Evolutionary conservation across 35 echinoderm and acorn worm species (phyloP).

Genomic region (Eucidaris tribuloides): DNA sequence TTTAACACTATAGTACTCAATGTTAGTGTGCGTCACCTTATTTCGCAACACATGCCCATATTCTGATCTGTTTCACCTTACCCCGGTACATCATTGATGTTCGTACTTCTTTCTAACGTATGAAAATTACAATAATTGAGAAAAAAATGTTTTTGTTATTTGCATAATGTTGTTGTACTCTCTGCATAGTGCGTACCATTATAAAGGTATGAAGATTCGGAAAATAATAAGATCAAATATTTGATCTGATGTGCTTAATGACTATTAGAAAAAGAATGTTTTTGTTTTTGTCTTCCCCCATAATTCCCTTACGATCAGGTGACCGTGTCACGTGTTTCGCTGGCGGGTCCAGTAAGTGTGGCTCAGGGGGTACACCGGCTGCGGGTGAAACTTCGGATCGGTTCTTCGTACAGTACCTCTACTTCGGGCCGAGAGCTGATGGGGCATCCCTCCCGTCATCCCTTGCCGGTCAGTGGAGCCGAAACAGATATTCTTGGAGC

Average conservation of each 20-base stretch:
- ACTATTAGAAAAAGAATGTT: not conserved
- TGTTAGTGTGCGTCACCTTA: too few relatives aligned
- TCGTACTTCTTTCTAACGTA: too few relatives aligned
- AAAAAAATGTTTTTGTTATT: not conserved
- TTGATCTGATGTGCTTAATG: not conserved
- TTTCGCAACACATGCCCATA: too few relatives aligned
- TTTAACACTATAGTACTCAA: too few relatives aligned
- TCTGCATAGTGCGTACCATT: too few relatives aligned
- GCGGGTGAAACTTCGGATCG: not conserved
- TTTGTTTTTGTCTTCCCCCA: not conserved
- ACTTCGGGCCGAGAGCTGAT: constrained; percentile 22
- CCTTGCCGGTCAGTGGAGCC: not conserved
- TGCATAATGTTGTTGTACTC: not conserved
- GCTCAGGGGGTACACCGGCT: not conserved
- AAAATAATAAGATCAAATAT: not conserved
- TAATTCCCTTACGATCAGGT: not conserved
- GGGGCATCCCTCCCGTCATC: not conserved
- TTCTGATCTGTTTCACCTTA: too few relatives aligned
- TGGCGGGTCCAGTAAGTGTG: not conserved
- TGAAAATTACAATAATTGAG: too few relatives aligned
- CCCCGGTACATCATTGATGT: too few relatives aligned
- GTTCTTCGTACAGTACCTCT: constrained; percentile 3
- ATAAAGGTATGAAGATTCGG: not conserved
- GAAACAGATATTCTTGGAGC: constrained; percentile 35
- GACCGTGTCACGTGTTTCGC: constrained; percentile 28